Evolutionary conservation across 2,113 vertebrate genomes (phyloP), one percentile per base, ranked within the genome.

Genomic region (Eulemur macaco): DNA sequence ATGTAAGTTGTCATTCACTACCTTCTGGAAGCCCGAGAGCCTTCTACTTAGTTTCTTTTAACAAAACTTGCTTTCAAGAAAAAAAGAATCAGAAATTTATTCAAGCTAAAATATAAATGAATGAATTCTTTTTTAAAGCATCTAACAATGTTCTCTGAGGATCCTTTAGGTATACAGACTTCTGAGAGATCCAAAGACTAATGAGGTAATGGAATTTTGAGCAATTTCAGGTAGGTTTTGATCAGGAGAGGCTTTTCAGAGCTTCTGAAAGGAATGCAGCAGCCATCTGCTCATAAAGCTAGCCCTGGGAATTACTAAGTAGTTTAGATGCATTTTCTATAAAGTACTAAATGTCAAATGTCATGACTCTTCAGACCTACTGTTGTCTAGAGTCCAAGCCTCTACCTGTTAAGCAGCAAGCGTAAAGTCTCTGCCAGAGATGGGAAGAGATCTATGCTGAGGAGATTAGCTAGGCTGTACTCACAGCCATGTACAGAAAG

Each of bases 231-330:
- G 80, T 89, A 69, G 87, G 25, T 85, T 89, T 86, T 88, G 52
- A 88, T 86, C n/a, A 85, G 58, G 71, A 91, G 18, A 95, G n/a
- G 27, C 15, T 96, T 90, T 90, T 84, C 20, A 71, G 56, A 74
- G 54, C 37, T 74, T 84, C 56, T 18, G 34, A 37, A 91, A 88
- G 29, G n/a, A 88, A 89, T 45, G 37, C 8, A 80, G 83, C 56
- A 80, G 83, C 47, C 78, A 63, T 18, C 54, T 91, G 71, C 56
- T 85, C 9, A 34, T 29, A 81, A 45, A 76, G 34, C 25, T 1
- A 10, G 68, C 8, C 31, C 50, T 52, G 31, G n/a, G 81, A 80
- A 39, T 63, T 37, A n/a, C n/a, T 45, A n/a, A 54, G 34, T 52
- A 63, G 68, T 58, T 93, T 21, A 84, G 37, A 45, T 42, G 27